Conservation (phyloP, 1,140 invertebrate species). For the Drosophila simulans region DNA sequence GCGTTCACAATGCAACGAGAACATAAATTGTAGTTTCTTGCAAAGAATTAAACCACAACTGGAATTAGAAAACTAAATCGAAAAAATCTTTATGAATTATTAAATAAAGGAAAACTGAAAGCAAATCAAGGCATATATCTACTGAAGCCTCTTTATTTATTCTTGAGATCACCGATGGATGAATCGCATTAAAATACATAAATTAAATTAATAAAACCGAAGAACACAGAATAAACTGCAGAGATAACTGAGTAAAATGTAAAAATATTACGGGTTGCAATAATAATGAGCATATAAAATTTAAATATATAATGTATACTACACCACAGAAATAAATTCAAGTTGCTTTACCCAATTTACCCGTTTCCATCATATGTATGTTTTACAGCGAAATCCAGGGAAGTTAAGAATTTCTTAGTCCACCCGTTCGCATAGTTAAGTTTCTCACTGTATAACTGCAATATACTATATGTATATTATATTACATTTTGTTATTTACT, state of each 20-base stretch:
- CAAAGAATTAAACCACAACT: constrained; percentile 38
- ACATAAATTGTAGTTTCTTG: constrained; percentile 55
- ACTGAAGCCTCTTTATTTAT: constrained; percentile 76
- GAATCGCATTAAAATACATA: constrained; percentile 58
- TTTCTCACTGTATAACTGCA: neutral
- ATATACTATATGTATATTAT: neutral
- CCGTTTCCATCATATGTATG: constrained; percentile 43
- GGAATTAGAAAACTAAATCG: constrained; percentile 27
- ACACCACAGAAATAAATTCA: constrained; percentile 59
- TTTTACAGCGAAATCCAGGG: constrained; percentile 26
- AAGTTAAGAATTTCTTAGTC: neutral
- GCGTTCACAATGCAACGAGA: constrained; percentile 45
- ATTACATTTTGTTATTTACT: constrained; percentile 14
- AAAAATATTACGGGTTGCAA: constrained; percentile 78
- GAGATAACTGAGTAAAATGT: constrained; percentile 63
- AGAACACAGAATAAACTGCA: constrained; percentile 55
- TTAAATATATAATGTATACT: constrained; percentile 75
- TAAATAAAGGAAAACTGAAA: constrained; percentile 28
- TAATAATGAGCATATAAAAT: constrained; percentile 67
- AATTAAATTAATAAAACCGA: constrained; percentile 45
- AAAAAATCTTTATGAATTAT: constrained; percentile 41
- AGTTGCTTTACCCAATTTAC: constrained; percentile 66
- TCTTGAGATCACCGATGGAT: constrained; percentile 72
- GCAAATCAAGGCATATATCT: constrained; percentile 51
- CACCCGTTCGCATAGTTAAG: neutral